Percentiles rank a stretch among this genome's conserved stretches.
Conservation (phyloP, 2,113 vertebrate species). For the Micromys minutus region DNA sequence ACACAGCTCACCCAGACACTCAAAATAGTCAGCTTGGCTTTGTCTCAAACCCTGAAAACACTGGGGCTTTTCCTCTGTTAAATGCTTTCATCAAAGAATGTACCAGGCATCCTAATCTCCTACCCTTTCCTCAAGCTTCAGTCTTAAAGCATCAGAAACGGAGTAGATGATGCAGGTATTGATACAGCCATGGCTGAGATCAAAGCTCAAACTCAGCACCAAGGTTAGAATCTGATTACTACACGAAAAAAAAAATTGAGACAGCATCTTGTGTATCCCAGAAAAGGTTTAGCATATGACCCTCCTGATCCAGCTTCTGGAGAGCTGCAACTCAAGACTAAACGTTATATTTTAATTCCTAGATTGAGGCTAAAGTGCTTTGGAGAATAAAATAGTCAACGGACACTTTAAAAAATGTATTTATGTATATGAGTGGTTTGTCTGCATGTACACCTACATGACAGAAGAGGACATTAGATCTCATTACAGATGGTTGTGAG, state of each 20-base stretch:
- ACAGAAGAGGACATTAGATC: too few relatives aligned
- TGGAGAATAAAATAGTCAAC: neutral
- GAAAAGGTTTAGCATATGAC: neutral
- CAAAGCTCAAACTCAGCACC: neutral
- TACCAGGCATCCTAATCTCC: neutral
- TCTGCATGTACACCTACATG: too few relatives aligned
- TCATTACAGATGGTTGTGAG: too few relatives aligned
- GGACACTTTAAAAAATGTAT: neutral
- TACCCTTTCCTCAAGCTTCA: neutral
- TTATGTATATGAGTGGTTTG: too few relatives aligned
- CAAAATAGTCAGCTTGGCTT: neutral
- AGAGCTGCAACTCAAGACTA: neutral
- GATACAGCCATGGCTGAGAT: too few relatives aligned
- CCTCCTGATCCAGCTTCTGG: neutral
- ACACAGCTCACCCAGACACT: too few relatives aligned
- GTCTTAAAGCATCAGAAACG: neutral
- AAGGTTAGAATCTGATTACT: neutral
- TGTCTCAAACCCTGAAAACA: neutral
- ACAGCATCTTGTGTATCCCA: neutral
- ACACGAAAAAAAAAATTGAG: neutral
- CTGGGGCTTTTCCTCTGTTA: neutral
- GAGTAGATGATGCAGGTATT: fast-evolving
- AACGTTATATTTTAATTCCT: neutral
- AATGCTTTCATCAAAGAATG: neutral
- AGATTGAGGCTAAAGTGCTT: neutral